Conservation (phyloP, 2,797 vertebrate species). For the Lacerta agilis region DNA sequence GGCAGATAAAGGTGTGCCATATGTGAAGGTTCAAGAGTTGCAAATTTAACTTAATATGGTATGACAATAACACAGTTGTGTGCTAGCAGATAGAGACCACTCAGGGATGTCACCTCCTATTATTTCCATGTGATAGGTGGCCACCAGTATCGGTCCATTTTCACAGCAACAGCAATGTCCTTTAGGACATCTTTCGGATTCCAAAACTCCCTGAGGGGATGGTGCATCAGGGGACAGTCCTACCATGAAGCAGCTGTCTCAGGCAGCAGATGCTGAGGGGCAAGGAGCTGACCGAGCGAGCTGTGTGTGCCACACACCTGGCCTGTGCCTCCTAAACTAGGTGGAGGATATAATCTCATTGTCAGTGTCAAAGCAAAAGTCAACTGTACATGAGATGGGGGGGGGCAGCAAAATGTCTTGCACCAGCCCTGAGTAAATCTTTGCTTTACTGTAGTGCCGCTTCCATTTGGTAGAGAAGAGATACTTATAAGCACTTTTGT, state of each 20-base stretch:
- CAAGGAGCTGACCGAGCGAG: no score
- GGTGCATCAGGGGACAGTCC: constrained; percentile 6
- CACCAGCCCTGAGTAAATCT: neutral
- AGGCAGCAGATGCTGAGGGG: no score
- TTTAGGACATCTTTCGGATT: constrained; percentile 40
- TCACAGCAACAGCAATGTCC: constrained; percentile 30
- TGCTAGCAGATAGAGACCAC: constrained; percentile 49
- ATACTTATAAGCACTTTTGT: constrained; percentile 45
- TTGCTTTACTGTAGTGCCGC: constrained; percentile 49
- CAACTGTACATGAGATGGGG: no score
- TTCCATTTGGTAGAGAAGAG: constrained; percentile 52
- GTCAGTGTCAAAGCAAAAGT: no score
- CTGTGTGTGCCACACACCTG: no score
- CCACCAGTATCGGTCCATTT: constrained; percentile 57
- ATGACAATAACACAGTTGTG: constrained; percentile 65
- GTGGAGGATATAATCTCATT: no score
- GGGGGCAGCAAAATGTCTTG: no score
- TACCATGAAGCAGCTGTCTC: no score
- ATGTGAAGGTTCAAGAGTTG: constrained; percentile 10
- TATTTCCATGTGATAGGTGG: constrained; percentile 52
- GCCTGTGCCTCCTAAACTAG: no score
- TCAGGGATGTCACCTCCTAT: constrained; percentile 50
- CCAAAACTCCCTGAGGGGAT: constrained; percentile 10
- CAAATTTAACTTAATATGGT: constrained; percentile 62
- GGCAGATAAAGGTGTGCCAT: neutral